Conservation (phyloP, 2,888 invertebrate species). For the Helleia helle region DNA sequence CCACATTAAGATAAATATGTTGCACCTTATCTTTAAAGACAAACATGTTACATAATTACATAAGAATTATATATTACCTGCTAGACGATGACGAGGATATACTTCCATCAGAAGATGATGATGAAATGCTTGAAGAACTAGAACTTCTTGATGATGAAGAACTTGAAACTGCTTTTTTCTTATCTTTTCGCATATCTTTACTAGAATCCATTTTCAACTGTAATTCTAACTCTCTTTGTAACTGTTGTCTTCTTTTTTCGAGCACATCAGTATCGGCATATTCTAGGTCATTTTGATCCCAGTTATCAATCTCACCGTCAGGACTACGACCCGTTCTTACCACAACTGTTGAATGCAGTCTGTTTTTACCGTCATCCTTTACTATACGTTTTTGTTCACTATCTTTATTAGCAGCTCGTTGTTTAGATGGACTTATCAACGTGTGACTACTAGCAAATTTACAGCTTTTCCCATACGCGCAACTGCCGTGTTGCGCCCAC, state of each 20-base stretch:
- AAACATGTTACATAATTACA: no score
- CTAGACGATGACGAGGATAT: slow-evolving; percentile 76
- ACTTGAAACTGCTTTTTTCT: slow-evolving; percentile 79
- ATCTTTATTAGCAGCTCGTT: slow-evolving; percentile 79
- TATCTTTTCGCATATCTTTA: slow-evolving; percentile 80
- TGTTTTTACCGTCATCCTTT: slow-evolving; percentile 78
- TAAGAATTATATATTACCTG: no score
- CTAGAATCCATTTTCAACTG: slow-evolving; percentile 83
- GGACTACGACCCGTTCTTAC: slow-evolving; percentile 74
- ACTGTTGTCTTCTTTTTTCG: slow-evolving; percentile 82
- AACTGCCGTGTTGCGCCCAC: slow-evolving; percentile 85
- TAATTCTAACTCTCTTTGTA: slow-evolving; percentile 84
- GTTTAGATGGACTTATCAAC: slow-evolving; percentile 83
- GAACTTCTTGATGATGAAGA: slow-evolving; percentile 80
- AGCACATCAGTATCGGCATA: slow-evolving; percentile 87
- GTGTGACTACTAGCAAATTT: slow-evolving; percentile 84
- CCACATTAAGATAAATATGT: no score
- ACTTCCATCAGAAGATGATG: slow-evolving; percentile 78
- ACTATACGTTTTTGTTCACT: slow-evolving; percentile 62
- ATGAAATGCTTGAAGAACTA: slow-evolving; percentile 77
- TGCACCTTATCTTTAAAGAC: no score
- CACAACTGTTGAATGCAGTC: slow-evolving; percentile 77
- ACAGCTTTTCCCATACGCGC: slow-evolving; percentile 85
- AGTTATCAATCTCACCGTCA: slow-evolving; percentile 80
- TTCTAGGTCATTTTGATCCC: slow-evolving; percentile 86